phyloP scores from a whole-genome alignment of 2,888 invertebrate species.

The Alviniconcha strummeri region DNA sequence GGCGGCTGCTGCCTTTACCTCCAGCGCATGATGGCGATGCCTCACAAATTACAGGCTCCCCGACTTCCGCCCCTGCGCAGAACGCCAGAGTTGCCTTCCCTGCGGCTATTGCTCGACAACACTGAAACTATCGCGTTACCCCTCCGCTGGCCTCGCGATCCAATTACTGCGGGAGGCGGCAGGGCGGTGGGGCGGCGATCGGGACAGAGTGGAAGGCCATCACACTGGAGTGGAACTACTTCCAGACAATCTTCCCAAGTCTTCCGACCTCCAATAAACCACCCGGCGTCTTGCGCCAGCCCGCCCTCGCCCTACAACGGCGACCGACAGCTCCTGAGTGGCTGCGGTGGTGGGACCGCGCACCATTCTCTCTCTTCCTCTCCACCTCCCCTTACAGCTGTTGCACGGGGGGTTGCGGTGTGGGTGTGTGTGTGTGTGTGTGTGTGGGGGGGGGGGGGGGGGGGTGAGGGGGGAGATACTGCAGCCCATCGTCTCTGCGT shows the following conservation, averaged over 20 bases:
- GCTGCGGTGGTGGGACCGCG: not conserved
- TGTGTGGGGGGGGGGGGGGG: no score
- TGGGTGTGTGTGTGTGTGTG: no score
- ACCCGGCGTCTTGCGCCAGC: conserved; percentile 12
- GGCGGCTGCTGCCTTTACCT: conserved; percentile 20
- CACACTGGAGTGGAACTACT: conserved; percentile 15
- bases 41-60: conserved; percentile 27
- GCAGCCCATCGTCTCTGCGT: no score
- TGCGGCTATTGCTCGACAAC: conserved; percentile 15
- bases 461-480: no score
- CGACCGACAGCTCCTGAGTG: not conserved
- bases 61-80: conserved; percentile 23
- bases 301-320: not conserved
- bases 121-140: conserved; percentile 26
- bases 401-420: no score
- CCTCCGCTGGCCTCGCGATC: conserved; percentile 22
- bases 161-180: conserved; percentile 17
- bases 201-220: not conserved
- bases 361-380: not conserved
- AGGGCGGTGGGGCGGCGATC: not conserved
- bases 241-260: conserved; percentile 25
- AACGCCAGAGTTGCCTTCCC: conserved; percentile 15
- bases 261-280: conserved; percentile 22
- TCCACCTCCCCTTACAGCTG: no score
- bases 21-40: conserved; percentile 8